Percentiles rank a stretch among this genome's conserved stretches.
Conservation (phyloP, 2,888 invertebrate species). For the Exephanes ischioxanthus region DNA sequence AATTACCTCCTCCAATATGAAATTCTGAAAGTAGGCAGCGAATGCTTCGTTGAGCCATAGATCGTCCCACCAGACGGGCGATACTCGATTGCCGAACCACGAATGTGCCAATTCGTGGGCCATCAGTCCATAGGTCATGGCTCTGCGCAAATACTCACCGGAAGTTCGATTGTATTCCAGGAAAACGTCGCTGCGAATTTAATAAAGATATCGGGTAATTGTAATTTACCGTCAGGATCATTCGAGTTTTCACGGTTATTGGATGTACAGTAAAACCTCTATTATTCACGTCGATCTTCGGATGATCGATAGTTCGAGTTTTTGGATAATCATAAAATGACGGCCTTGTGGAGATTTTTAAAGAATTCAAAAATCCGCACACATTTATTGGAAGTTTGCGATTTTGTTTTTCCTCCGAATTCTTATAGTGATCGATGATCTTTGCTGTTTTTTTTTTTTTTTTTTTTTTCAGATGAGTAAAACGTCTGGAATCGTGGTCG, state of each 20-base stretch:
- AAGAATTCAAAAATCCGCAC: too few species aligned
- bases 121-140: slow-evolving; percentile 26
- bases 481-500: too few species aligned
- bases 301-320: too few species aligned
- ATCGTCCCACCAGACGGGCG: slow-evolving; percentile 69
- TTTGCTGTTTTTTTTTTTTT: too few species aligned
- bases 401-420: too few species aligned
- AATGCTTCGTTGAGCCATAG: slow-evolving; percentile 70
- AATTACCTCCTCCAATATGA: slow-evolving; percentile 78
- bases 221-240: not conserved
- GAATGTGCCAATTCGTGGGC: slow-evolving; percentile 67
- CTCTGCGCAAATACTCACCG: not conserved
- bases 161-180: slow-evolving; percentile 87
- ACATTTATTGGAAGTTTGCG: too few species aligned
- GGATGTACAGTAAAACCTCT: too few species aligned
- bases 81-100: slow-evolving; percentile 70
- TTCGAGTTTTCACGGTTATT: not conserved
- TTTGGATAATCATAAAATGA: too few species aligned
- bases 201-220: slow-evolving; percentile 71
- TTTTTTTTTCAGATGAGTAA: too few species aligned
- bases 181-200: slow-evolving; percentile 85
- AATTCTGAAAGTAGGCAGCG: slow-evolving; percentile 62
- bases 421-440: too few species aligned
- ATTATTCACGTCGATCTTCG: too few species aligned
- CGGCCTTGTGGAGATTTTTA: too few species aligned